phyloP scores from a whole-genome alignment of 1,140 invertebrate genomes.

The Apis mellifera region DNA sequence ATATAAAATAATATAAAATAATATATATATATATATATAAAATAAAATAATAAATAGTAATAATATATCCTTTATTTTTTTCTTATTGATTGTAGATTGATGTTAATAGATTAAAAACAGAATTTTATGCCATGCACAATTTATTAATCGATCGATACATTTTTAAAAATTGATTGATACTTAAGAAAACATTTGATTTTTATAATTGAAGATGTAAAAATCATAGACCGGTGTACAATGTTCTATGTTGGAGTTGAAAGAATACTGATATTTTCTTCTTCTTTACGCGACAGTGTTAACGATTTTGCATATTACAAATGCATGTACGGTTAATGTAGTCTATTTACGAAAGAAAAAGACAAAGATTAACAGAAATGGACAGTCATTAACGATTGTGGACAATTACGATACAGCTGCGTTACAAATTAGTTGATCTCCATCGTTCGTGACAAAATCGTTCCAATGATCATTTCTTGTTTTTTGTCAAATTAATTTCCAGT shows the following conservation, averaged over 20 bases:
- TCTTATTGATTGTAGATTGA: neutral
- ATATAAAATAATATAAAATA: no score
- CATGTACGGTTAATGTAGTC: slow-evolving; percentile 28
- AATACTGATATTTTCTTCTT: slow-evolving; percentile 53
- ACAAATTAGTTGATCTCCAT: slow-evolving; percentile 46
- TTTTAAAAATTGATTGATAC: slow-evolving; percentile 65
- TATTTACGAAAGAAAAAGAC: slow-evolving; percentile 11
- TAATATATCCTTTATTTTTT: neutral
- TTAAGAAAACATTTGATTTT: slow-evolving; percentile 60
- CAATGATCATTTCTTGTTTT: neutral
- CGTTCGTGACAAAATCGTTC: slow-evolving; percentile 35
- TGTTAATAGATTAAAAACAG: neutral
- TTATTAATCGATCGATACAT: slow-evolving; percentile 67
- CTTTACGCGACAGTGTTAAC: slow-evolving; percentile 38
- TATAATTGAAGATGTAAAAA: slow-evolving; percentile 62
- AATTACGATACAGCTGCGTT: slow-evolving; percentile 40
- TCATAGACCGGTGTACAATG: slow-evolving; percentile 56
- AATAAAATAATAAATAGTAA: neutral
- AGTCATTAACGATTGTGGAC: slow-evolving; percentile 24
- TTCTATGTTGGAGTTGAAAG: slow-evolving; percentile 54
- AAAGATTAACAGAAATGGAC: slow-evolving; percentile 4
- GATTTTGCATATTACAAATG: slow-evolving; percentile 44
- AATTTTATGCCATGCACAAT: slow-evolving; percentile 61
- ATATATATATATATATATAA: no score
- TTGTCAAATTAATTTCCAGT: neutral